Evolutionary conservation across 2,888 invertebrate genomes (phyloP).

Genomic region (Caenorhabditis drosophilae): DNA sequence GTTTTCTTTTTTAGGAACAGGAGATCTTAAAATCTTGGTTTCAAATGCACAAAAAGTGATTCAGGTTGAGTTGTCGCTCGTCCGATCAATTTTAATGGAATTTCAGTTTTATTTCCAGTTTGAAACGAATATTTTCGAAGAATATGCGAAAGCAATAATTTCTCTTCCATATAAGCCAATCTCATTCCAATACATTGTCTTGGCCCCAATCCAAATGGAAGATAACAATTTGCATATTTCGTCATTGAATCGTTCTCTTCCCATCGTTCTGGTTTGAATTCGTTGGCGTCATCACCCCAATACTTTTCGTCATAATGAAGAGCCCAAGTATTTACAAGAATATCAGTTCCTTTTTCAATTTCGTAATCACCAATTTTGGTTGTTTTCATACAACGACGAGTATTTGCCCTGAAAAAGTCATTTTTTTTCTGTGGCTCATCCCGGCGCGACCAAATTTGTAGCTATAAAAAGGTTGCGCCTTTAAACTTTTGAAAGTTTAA

Average conservation of each 20-base stretch:
- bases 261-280: slow-evolving; percentile 37
- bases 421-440: no score
- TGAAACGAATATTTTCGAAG: slow-evolving; percentile 46
- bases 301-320: slow-evolving; percentile 15
- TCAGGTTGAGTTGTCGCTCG: slow-evolving; percentile 18
- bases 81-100: slow-evolving; percentile 24
- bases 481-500: no score
- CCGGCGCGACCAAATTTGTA: no score
- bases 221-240: slow-evolving; percentile 9
- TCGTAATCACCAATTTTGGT: slow-evolving; percentile 55
- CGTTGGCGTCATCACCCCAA: slow-evolving; percentile 47
- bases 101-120: slow-evolving; percentile 33
- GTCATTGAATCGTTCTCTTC: slow-evolving; percentile 9
- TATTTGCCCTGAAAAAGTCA: slow-evolving; percentile 30
- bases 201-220: slow-evolving; percentile 52
- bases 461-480: no score
- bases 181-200: slow-evolving; percentile 60
- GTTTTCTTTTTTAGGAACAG: no score
- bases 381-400: slow-evolving; percentile 34
- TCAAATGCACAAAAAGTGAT: slow-evolving; percentile 13
- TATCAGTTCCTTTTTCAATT: slow-evolving; percentile 37
- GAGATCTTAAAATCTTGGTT: slow-evolving; percentile 7
- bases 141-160: slow-evolving; percentile 53
- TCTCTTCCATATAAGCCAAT: slow-evolving; percentile 61
- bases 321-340: slow-evolving; percentile 36